Percentiles rank a stretch among this genome's conserved stretches.
These are phyloP conservation scores for Palythoa grandis DNA, from an alignment of 92 coral and sea anemone species.

Conservation along the genomic window DNA sequence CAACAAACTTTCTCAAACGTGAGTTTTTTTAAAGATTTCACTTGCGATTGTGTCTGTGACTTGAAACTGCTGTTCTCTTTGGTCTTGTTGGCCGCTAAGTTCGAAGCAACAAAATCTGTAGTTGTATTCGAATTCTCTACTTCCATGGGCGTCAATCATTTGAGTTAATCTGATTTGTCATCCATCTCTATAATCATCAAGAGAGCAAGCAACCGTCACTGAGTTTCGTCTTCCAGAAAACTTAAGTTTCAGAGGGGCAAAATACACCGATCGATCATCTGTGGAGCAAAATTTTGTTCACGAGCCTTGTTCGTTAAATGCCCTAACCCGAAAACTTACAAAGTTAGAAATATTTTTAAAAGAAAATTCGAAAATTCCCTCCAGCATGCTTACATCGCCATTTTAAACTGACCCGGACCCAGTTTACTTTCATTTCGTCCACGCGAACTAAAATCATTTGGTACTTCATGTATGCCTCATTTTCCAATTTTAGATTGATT, in stretches of 20 bases:
- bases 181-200: neutral
- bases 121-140: neutral
- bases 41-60: neutral
- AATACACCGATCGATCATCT: neutral
- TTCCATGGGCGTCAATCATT: neutral
- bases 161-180: neutral
- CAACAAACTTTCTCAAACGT: slow-evolving; percentile 16
- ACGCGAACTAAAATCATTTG: neutral
- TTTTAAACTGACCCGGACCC: neutral
- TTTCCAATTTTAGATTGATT: neutral
- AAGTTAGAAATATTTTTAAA: neutral
- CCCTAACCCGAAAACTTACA: neutral
- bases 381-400: neutral
- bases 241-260: neutral
- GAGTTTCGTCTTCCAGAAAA: neutral
- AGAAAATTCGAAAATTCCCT: slow-evolving; percentile 10
- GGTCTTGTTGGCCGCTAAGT: neutral
- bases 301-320: neutral
- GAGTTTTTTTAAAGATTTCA: slow-evolving; percentile 9
- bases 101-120: neutral
- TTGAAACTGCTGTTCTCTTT: neutral
- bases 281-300: neutral
- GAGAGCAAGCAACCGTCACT: neutral
- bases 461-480: slow-evolving; percentile 31
- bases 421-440: neutral